Evolutionary conservation across 2,888 invertebrate genomes (phyloP), one percentile per base, ranked within the genome.

Genomic region (Athrips mouffetella): DNA sequence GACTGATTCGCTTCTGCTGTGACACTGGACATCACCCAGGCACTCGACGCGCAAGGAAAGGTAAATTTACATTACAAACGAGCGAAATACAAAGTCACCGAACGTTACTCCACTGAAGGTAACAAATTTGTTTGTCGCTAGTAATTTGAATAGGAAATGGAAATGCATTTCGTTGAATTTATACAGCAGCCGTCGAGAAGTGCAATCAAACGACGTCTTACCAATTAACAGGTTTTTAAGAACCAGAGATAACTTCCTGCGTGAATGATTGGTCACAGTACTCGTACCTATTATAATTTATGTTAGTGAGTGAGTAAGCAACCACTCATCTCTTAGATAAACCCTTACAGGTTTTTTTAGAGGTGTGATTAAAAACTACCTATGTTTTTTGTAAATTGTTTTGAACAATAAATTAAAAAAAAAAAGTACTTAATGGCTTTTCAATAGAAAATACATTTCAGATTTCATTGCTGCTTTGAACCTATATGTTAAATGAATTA

Each of bases 1-100:
- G 11, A n/a, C 37, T 20, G n/a, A 20, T 21, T 20, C 37, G 5
- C n/a, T n/a, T 37, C 11, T 18, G 25, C 29, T 13, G 20, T 46
- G 37, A 39, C 42, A 57, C 53, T 59, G 54, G 51, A 50, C 37
- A n/a, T n/a, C n/a, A 37, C 37, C 59, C 60, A 57, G 55, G 61
- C 65, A 64, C 63, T 65, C 63, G 65, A 58, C 55, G 62, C 52
- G 75, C 73, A 70, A 78, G 71, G 71, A 69, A 70, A 73, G 68
- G 76, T 72, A 71, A 70, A 80, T 80, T 79, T 77, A 73, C 80
- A 79, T 79, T 67, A 73, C 76, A 80, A 78, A 79, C 76, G 76
- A 72, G 66, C 62, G 66, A 70, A 73, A 73, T 63, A 69, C 68
- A 66, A 70, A 68, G 70, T 71, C 66, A 62, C 35, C 48, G 30